Evolutionary conservation across 2,797 vertebrate genomes (phyloP), one percentile per base, ranked within the genome.

Genomic region (Selene dorsalis): DNA sequence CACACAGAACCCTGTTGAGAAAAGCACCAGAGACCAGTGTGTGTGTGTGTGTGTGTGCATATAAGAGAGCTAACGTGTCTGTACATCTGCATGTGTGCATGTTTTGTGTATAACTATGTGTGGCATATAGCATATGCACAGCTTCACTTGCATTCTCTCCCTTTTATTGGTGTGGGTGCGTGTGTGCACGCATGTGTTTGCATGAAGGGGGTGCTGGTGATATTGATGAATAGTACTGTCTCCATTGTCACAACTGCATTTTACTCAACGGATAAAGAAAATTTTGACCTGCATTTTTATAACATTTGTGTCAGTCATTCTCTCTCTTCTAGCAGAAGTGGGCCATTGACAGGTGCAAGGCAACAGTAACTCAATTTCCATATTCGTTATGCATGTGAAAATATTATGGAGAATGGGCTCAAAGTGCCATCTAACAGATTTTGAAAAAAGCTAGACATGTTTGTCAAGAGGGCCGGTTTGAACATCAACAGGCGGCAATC

Each of bases 1-100:
- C 74, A 64, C 20, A 10, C 55, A 68, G 52, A 32, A 16, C 75
- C 73, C 64, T 16, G 60, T 60, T 43, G 57, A 68, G 75, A 18
- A 10, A 63, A 59, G 48, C 62, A 32, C 45, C 52, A 39, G 58
- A 17, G 47, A 57, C 22, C 66, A 39, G 52, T 41, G 52, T 58
- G 53, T 38, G 59, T 53, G 32, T 12, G 24, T 16, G 22, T 14
- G 3, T 16, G 41, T 55, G n/a, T 66, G 41, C 30, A 35, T 64
- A 14, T 0, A 17, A 13, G 38, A 20, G 7, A 16, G 11, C 50
- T 17, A 1, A 13, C 4, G 20, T 57, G 5, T n/a, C 14, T 14
- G 18, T 18, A 4, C n/a, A 13, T 75, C 43, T 50, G 26, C n/a
- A 64, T 55, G 30, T 57, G 57, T 48, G 48, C 18, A 53, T 32